A percentile compares a stretch with the other conserved stretches of the same genome.
These are phyloP conservation scores for Okapia johnstoni DNA, from an alignment of 2,113 vertebrate species.

Conservation along the genomic window DNA sequence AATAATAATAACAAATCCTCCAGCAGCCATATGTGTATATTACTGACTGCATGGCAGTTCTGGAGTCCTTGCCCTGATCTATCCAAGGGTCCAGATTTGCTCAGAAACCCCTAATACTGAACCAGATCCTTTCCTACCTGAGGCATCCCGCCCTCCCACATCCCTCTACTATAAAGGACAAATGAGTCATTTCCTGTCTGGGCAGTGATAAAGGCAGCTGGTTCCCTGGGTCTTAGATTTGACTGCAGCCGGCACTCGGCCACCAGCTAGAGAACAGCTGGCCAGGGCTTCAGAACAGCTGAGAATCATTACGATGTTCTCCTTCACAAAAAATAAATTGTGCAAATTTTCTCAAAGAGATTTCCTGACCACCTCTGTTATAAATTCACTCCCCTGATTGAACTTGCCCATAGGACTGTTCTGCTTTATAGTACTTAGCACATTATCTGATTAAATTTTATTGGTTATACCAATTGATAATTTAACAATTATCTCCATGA, in stretches of 20 bases:
- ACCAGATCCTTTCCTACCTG: too few species aligned
- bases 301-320: background rate
- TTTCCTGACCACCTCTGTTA: too few species aligned
- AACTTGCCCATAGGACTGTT: background rate
- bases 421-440: background rate
- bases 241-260: background rate
- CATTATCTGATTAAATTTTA: background rate
- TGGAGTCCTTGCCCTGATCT: background rate
- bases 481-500: background rate
- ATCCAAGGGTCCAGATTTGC: background rate
- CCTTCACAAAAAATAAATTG: background rate
- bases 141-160: fast-evolving
- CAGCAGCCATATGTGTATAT: background rate
- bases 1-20: background rate
- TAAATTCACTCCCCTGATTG: background rate
- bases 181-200: background rate
- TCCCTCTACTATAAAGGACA: background rate
- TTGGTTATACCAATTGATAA: background rate
- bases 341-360: background rate
- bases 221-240: background rate
- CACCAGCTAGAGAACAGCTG: background rate
- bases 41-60: background rate
- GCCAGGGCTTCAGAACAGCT: background rate
- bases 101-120: background rate
- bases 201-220: too few species aligned